phyloP scores from a whole-genome alignment of 2,797 vertebrate species.

The Euthynnus affinis region DNA sequence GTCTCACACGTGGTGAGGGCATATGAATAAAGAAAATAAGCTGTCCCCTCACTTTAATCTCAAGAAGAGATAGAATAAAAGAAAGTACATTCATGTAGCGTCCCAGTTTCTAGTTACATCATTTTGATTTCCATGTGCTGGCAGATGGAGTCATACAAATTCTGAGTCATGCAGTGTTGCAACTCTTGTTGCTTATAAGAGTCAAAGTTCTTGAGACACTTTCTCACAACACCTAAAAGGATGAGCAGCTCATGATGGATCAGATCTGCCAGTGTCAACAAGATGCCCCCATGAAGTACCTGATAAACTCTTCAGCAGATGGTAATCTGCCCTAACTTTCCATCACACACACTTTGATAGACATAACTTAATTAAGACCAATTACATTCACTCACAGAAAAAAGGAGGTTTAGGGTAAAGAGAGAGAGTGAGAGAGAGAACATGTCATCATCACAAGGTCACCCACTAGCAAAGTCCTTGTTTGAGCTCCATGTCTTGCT shows the following conservation, averaged over 20 bases:
- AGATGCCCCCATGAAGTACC: conserved; percentile 10
- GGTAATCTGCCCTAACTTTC: conserved; percentile 56
- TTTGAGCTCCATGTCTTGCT: conserved; percentile 3
- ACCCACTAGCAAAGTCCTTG: neutral
- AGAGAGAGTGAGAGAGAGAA: conserved; percentile 1
- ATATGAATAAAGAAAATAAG: neutral
- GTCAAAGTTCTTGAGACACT: neutral
- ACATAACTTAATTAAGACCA: conserved; percentile 61
- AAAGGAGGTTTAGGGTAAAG: conserved; percentile 1
- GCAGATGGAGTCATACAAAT: too few species aligned
- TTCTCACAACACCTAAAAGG: neutral
- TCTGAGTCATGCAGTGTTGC: neutral
- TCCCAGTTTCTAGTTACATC: too few species aligned
- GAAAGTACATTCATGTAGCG: too few species aligned
- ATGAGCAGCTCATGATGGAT: conserved; percentile 8
- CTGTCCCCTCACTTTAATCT: neutral
- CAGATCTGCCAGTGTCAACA: conserved; percentile 25
- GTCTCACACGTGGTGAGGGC: neutral
- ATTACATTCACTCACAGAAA: conserved; percentile 18
- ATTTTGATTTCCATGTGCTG: too few species aligned
- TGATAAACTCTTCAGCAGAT: conserved; percentile 63
- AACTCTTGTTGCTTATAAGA: neutral
- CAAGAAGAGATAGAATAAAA: neutral
- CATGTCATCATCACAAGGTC: conserved; percentile 17
- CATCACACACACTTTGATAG: conserved; percentile 56